Percentiles rank a stretch among this genome's conserved stretches.
Conservation (phyloP, 2,113 vertebrate species). For the mouse (Mus musculus) region GRCm39 chr4:85385001-85385500, state of each 20-base stretch:
- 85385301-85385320: background rate
- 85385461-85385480: background rate
- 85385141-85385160: background rate
- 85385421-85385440: background rate
- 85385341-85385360: background rate
- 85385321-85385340: background rate
- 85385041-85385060: background rate
- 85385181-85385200: background rate
- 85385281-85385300: constrained; percentile 5
- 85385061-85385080: background rate
- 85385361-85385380: background rate
- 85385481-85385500: constrained; percentile 22
- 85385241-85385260: constrained; percentile 3
- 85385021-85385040: background rate
- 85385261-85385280: constrained; percentile 17
- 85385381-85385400: too few species aligned
- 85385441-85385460: background rate
- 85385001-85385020: background rate
- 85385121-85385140: background rate
- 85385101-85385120: background rate
- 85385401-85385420: too few species aligned
- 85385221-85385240: background rate
- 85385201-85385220: background rate
- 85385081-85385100: background rate
- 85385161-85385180: background rate